phyloP scores from a whole-genome alignment of 1,140 invertebrate species.

The Apis laboriosa region DNA sequence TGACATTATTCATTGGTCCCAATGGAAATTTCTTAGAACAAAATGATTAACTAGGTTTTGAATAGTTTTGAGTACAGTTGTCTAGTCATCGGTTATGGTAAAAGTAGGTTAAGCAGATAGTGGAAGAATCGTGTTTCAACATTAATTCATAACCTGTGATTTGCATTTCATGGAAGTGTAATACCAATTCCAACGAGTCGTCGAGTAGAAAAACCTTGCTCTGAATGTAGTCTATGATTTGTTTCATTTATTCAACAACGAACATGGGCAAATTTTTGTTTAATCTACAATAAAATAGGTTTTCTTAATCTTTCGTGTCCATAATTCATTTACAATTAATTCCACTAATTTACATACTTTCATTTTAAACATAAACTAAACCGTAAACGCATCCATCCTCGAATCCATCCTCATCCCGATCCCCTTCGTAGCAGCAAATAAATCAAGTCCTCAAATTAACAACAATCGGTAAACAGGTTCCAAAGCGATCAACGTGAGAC shows the following conservation, averaged over 20 bases:
- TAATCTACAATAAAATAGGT: no score
- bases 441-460: background rate
- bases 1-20: slow-evolving; percentile 2
- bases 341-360: no score
- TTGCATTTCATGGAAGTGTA: slow-evolving; percentile 17
- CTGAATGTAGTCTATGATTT: slow-evolving; percentile 1
- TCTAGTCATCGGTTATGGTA: slow-evolving; percentile 1
- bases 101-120: slow-evolving; percentile 28
- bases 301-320: no score
- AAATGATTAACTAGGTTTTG: slow-evolving; percentile 23
- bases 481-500: no score
- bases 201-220: background rate
- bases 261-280: no score
- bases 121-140: slow-evolving; percentile 20
- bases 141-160: slow-evolving; percentile 26
- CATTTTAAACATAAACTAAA: no score
- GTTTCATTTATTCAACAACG: no score
- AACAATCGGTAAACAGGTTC: background rate
- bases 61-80: slow-evolving; percentile 19
- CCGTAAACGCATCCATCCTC: background rate
- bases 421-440: background rate
- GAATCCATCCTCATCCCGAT: background rate
- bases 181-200: slow-evolving; percentile 1
- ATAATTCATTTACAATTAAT: no score
- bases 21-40: background rate